A percentile compares a stretch with the other conserved stretches of the same genome.
Evolutionary conservation across 2,888 invertebrate genomes (phyloP).

Genomic region (Drosophila formosana): DNA sequence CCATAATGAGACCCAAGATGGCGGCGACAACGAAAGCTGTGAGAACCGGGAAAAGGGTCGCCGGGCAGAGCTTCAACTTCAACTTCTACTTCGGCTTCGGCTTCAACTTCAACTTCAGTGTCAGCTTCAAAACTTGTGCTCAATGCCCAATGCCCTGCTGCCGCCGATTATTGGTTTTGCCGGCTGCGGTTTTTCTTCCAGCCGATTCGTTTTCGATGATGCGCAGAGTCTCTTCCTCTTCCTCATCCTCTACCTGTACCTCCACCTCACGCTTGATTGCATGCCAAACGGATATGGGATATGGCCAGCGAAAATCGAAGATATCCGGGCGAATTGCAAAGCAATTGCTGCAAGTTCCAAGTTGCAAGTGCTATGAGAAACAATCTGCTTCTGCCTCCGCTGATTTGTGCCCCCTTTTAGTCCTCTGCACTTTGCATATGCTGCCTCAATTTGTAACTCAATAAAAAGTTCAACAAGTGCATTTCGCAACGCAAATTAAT

Average conservation of each 20-base stretch:
- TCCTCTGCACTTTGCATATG: background rate
- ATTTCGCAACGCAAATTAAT: too few relatives aligned
- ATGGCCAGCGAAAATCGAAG: constrained; percentile 65
- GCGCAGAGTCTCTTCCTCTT: constrained; percentile 20
- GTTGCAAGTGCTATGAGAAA: constrained; percentile 7
- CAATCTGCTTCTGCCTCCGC: background rate
- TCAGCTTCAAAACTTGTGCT: background rate
- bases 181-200: constrained; percentile 51
- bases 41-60: constrained; percentile 47
- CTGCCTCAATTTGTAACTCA: background rate
- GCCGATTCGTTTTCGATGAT: constrained; percentile 29
- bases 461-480: too few relatives aligned
- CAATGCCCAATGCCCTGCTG: constrained; percentile 36
- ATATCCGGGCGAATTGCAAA: constrained; percentile 58
- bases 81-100: background rate
- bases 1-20: constrained; percentile 55
- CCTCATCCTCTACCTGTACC: background rate
- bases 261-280: constrained; percentile 49
- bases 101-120: background rate
- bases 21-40: constrained; percentile 52
- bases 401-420: background rate
- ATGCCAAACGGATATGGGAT: constrained; percentile 66
- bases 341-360: constrained; percentile 8
- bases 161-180: constrained; percentile 52
- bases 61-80: constrained; percentile 8